Evolutionary conservation across 1,140 invertebrate species (phyloP), one percentile per base, ranked within the genome.

Genomic region (Drosophila leontia): DNA sequence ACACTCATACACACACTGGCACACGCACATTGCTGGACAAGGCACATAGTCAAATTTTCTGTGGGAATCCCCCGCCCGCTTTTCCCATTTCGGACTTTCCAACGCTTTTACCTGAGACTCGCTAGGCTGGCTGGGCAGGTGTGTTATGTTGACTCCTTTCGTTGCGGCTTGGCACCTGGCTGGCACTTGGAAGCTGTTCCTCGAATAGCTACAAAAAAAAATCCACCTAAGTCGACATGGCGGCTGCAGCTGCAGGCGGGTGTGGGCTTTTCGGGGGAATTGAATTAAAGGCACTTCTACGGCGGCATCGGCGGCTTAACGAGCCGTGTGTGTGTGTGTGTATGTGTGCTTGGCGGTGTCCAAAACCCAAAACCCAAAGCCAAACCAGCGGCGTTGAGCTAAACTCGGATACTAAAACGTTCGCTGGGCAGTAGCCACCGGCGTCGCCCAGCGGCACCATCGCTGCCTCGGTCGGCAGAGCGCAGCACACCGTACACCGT

Each of bases 371-470:
- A 55, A 15, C 17, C 51, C 17, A 55, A 55, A 56, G 35, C 53
- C 35, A 56, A 71, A 90, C 85, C 85, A 90, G 75, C 85, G 80
- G 70, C 81, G 74, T 81, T 90, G 85, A 88, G 85, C 85, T 88
- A 48, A 88, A 82, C 80, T 88, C 85, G 80, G 85, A 81, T 75
- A 88, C 85, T 88, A 78, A 88, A 88, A 80, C 26, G 39, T 68
- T 80, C 74, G 56, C 78, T 29, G 62, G 62, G 39, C 70, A 53
- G 53, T 55, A 26, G 35, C 19, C 17, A 53, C 74, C 58, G 76
- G 76, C 58, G 12, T 37, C 60, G 48, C 70, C 63, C 75, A 55
- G 62, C 32, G n/a, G 19, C 64, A 35, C 35, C 29, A 39, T 0
- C 53, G 50, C 42, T 37, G 53, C 65, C 35, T 19, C 55, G 7